Conservation (phyloP, 37 sponge, comb jelly and placozoan genomes). For the Geodia barretti region DNA sequence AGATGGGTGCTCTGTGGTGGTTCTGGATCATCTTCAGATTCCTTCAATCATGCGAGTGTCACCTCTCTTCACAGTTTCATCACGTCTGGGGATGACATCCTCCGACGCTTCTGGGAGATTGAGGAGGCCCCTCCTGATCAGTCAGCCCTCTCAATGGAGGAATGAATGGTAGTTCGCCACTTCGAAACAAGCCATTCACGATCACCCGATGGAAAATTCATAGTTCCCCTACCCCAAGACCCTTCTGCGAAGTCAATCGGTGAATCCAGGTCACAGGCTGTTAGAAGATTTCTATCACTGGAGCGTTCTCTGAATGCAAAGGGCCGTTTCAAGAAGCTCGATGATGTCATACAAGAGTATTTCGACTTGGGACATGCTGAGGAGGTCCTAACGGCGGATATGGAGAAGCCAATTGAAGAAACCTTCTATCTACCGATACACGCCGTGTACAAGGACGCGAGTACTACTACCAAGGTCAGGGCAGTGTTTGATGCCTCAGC, state of each 20-base stretch:
- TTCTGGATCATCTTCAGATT: constrained; percentile 10
- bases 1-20: constrained; percentile 49
- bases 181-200: constrained; percentile 1
- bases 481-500: constrained; percentile 14
- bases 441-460: neutral
- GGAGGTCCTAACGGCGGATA: neutral
- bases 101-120: constrained; percentile 48
- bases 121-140: constrained; percentile 27
- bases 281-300: constrained; percentile 1
- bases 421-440: constrained; percentile 26
- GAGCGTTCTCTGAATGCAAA: constrained; percentile 22
- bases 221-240: constrained; percentile 14
- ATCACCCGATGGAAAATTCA: constrained; percentile 6
- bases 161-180: neutral
- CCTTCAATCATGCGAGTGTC: neutral
- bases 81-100: constrained; percentile 31
- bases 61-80: constrained; percentile 5
- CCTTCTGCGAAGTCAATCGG: constrained; percentile 1
- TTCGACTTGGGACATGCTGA: constrained; percentile 10
- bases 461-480: constrained; percentile 13
- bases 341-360: constrained; percentile 14
- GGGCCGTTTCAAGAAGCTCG: neutral
- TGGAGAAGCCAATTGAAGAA: neutral
- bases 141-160: constrained; percentile 1
- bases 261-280: constrained; percentile 18